Evolutionary conservation across 2,797 vertebrate species (phyloP), one percentile per base, ranked within the genome.

Genomic region (Helostoma temminkii): DNA sequence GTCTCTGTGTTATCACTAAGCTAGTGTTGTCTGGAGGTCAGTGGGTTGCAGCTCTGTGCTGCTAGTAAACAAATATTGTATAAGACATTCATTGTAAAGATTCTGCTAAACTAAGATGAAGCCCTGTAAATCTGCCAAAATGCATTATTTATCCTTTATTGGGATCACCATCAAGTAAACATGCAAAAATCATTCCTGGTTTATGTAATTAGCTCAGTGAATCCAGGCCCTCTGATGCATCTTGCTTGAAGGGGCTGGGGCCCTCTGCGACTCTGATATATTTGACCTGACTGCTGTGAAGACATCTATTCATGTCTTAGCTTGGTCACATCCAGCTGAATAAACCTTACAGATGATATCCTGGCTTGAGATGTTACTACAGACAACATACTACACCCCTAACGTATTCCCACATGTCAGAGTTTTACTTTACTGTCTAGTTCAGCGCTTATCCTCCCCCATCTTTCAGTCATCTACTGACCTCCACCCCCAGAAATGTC

Each of bases 351-450:
- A 58, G 50, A 53, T 53, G 32, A n/a, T n/a, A n/a, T 81, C 39
- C 76, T 9, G 26, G 75, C 54, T 21, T 12, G 46, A 57, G 60
- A 63, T 2, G 3, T 19, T 56, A 49, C 55, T 34, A 39, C 47
- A 74, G 61, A 28, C 24, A 37, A 37, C 28, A 74, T 36, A 65
- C 56, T 45, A 69, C 71, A 68, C 53, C 8, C 16, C n/a, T 18
- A 11, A 76, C 58, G 62, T 3, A 26, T 47, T 74, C 52, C 30
- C 56, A 50, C 58, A 62, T 62, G 76, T 85, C 76, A 36, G 34
- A 76, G 73, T 77, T 88, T 84, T 53, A 84, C 82, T 88, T 84
- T 53, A 84, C 82, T 61, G 81, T 57, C 64, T 48, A 55, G 43
- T 75, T 68, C 39, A 68, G 26, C 57, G 46, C 39, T 78, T 59